Evolutionary conservation across 2,113 vertebrate genomes (phyloP).

Genomic region (Bubo blakistoni): DNA sequence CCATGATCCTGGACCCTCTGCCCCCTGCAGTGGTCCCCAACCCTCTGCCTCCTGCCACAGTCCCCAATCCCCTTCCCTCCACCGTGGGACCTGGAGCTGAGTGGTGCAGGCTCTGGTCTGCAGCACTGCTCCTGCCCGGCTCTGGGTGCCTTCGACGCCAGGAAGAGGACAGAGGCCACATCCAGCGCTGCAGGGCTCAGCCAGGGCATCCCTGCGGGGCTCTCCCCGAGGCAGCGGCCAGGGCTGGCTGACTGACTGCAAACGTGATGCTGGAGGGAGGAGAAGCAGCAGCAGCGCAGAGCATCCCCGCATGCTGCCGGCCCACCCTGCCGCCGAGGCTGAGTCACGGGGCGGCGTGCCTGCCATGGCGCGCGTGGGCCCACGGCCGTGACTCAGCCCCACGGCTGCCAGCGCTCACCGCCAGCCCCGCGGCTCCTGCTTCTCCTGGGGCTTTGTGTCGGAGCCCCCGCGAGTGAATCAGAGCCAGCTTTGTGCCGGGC

Average conservation of each 20-base stretch:
- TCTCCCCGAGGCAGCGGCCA: background rate
- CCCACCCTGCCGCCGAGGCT: background rate
- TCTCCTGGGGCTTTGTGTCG: background rate
- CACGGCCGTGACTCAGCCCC: background rate
- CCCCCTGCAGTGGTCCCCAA: background rate
- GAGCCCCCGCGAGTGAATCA: background rate
- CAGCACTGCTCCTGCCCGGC: background rate
- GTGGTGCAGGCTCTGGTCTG: background rate
- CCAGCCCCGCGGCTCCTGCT: fast-evolving
- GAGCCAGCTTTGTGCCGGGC: background rate
- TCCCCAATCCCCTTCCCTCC: background rate
- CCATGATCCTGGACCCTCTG: background rate
- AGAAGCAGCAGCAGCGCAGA: fast-evolving
- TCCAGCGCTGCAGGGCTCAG: background rate
- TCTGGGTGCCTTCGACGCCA: background rate
- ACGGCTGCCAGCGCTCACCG: background rate
- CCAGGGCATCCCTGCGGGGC: background rate
- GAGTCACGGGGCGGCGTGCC: background rate
- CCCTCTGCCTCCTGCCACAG: no score
- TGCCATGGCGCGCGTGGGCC: background rate
- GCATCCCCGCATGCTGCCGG: background rate
- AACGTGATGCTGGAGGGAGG: background rate
- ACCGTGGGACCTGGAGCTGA: fast-evolving
- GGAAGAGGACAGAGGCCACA: background rate
- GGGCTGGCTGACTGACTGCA: background rate